Percentiles rank a stretch among this genome's conserved stretches.
These are phyloP conservation scores for Kryptolebias marmoratus DNA, from an alignment of 2,113 vertebrate genomes.

Conservation along the genomic window DNA sequence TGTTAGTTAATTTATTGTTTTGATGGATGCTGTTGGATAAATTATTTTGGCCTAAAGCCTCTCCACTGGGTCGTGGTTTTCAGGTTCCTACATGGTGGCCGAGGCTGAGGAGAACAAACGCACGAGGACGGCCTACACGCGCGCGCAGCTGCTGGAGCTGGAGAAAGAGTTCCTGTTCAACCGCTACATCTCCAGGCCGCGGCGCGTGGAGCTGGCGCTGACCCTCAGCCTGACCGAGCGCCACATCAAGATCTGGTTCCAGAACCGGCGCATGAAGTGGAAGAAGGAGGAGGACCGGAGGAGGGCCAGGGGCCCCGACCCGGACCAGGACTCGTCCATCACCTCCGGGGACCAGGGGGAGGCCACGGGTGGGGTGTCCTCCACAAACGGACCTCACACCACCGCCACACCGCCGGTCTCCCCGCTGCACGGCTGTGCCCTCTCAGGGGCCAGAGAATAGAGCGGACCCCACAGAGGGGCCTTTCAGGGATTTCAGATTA, in stretches of 20 bases:
- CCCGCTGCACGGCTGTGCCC: constrained; percentile 62
- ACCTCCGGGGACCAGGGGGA: constrained; percentile 88
- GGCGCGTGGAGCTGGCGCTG: constrained; percentile 94
- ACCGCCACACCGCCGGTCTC: constrained; percentile 73
- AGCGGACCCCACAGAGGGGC: not conserved
- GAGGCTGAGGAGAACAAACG: constrained; percentile 95
- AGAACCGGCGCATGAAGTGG: constrained; percentile 96
- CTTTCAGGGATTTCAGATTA: not conserved
- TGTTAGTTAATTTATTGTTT: not conserved
- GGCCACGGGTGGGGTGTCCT: constrained; percentile 65
- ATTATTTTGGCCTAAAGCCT: too few relatives aligned
- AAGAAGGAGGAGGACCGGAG: constrained; percentile 98
- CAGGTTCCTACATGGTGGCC: constrained; percentile 83
- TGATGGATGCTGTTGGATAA: not conserved
- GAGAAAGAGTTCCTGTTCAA: constrained; percentile 99
- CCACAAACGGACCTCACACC: constrained; percentile 55
- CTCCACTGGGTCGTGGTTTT: not conserved
- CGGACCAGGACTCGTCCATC: constrained; percentile 93
- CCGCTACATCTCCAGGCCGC: constrained; percentile 95
- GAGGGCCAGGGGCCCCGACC: constrained; percentile 79
- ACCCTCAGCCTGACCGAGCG: constrained; percentile 96
- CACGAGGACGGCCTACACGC: constrained; percentile 94
- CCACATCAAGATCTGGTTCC: constrained; percentile 98
- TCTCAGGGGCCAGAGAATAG: constrained; percentile 65
- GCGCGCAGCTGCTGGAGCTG: constrained; percentile 94